A percentile compares a stretch with the other conserved stretches of the same genome.
phyloP scores from a whole-genome alignment of 2,113 vertebrate genomes.

The Syrrhaptes paradoxus region DNA sequence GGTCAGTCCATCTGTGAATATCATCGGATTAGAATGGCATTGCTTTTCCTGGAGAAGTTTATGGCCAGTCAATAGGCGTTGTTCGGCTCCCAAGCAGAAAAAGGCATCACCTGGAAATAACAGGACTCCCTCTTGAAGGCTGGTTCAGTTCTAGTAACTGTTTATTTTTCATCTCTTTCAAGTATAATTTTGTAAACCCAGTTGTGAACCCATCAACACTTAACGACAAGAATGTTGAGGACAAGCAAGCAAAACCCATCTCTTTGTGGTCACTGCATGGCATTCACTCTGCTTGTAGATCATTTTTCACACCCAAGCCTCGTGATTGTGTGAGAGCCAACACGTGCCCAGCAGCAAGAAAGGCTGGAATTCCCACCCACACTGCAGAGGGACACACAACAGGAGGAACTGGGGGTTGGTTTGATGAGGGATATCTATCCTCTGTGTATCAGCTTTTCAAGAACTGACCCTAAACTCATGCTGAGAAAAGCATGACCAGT shows the following conservation, averaged over 20 bases:
- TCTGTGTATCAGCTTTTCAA: neutral
- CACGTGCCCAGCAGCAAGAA: rapidly evolving
- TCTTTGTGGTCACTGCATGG: neutral
- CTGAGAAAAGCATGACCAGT: neutral
- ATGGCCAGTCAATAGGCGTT: neutral
- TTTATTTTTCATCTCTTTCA: neutral
- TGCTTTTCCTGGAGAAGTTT: neutral
- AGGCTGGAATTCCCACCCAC: neutral
- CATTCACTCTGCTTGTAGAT: neutral
- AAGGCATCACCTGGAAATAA: neutral
- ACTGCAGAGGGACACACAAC: neutral
- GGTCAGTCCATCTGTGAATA: neutral
- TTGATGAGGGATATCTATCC: neutral
- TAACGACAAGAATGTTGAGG: neutral
- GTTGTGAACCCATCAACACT: neutral
- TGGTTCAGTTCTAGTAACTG: neutral
- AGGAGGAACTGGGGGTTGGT: neutral
- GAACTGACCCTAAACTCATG: neutral
- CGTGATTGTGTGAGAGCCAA: neutral
- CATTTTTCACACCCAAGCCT: neutral
- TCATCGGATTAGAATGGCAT: neutral
- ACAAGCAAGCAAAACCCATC: neutral
- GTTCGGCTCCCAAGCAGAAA: neutral
- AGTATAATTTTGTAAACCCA: neutral
- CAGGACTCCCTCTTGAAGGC: neutral